phyloP scores from a whole-genome alignment of 2,888 invertebrate species.

The Euzophera pinguis region DNA sequence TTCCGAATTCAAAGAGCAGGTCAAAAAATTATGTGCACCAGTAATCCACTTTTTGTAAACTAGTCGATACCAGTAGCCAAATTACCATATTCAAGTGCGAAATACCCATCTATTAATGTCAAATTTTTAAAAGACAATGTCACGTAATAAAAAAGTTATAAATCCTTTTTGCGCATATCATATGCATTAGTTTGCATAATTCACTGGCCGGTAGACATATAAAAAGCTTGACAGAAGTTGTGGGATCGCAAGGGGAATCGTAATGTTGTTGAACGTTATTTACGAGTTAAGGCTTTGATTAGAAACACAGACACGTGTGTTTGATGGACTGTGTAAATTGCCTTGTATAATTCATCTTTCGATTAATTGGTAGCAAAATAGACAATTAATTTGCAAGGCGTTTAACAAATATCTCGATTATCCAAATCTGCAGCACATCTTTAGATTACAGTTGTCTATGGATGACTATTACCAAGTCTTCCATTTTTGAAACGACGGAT shows the following conservation, averaged over 20 bases:
- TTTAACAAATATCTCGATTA: no score
- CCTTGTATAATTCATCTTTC: background rate
- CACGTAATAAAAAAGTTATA: conserved; percentile 14
- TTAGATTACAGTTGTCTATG: no score
- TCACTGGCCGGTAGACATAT: conserved; percentile 4
- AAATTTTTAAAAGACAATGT: conserved; percentile 3
- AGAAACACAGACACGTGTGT: background rate
- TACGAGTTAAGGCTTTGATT: background rate
- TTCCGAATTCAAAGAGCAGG: no score
- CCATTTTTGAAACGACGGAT: no score
- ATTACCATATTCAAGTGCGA: background rate
- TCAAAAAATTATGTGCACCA: no score
- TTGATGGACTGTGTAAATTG: conserved; percentile 3
- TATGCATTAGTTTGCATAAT: conserved; percentile 21
- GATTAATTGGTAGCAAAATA: background rate
- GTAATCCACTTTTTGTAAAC: background rate
- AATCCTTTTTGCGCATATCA: conserved; percentile 15
- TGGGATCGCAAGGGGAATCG: conserved; percentile 16
- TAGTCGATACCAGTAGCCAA: background rate
- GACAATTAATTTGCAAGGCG: no score
- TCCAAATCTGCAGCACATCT: no score
- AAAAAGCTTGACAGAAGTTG: conserved; percentile 13
- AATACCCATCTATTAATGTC: background rate
- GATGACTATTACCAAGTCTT: no score
- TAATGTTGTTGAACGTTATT: conserved; percentile 11